phyloP scores from a whole-genome alignment of 2,888 invertebrate species.

The Tupiocoris notatus region DNA sequence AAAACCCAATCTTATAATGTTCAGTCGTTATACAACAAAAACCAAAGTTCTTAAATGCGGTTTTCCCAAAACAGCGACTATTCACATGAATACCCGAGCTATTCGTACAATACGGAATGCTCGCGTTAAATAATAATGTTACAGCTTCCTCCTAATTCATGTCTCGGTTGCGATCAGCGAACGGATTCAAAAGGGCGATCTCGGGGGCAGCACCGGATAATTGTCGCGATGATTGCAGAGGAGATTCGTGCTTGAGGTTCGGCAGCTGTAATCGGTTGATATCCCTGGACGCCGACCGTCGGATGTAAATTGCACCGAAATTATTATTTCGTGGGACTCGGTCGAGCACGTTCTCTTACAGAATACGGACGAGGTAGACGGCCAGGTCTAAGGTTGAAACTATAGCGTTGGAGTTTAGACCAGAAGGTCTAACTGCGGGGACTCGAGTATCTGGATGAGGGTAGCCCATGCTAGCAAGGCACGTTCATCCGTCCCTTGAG shows the following conservation, averaged over 20 bases:
- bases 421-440: no score
- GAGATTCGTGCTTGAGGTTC: neutral
- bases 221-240: neutral
- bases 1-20: no score
- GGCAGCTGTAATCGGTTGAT: neutral
- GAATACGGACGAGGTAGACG: no score
- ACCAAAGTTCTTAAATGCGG: no score
- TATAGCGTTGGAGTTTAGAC: no score
- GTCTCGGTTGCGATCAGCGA: neutral
- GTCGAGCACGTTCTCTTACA: neutral
- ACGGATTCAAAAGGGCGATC: neutral
- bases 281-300: neutral
- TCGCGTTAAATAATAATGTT: neutral
- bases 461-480: neutral
- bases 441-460: neutral
- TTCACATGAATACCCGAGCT: no score
- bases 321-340: neutral
- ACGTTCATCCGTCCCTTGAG: neutral
- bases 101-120: no score
- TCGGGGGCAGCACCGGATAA: neutral
- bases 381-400: no score
- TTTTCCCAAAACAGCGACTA: no score
- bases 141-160: neutral
- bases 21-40: no score
- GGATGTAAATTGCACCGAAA: neutral